A percentile compares a stretch with the other conserved stretches of the same genome.
Conservation (phyloP, 2,797 vertebrate genomes). For the Iguana delicatissima region DNA sequence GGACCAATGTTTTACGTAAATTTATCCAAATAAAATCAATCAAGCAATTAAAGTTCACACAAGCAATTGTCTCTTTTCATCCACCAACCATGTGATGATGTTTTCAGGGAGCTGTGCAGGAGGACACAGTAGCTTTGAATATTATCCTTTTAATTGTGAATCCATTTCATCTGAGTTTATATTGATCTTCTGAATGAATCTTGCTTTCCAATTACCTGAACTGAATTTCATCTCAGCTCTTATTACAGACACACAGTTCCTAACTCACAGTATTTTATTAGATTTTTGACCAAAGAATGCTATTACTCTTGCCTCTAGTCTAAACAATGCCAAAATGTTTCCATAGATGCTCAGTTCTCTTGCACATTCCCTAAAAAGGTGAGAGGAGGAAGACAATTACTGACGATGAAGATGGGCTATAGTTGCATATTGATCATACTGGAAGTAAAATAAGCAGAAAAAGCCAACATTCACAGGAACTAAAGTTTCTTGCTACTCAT, state of each 20-base stretch:
- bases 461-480: background rate
- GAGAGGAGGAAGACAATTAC: no score
- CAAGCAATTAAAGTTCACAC: background rate
- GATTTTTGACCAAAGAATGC: background rate
- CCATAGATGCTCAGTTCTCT: background rate
- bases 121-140: background rate
- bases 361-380: background rate
- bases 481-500: background rate
- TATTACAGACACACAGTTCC: background rate
- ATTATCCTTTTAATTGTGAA: background rate
- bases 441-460: background rate
- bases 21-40: background rate
- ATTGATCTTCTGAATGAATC: background rate
- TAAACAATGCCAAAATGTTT: background rate
- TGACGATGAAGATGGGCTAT: background rate
- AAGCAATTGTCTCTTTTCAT: background rate
- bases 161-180: background rate
- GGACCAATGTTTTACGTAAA: background rate
- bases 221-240: conserved; percentile 7
- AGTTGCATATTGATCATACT: background rate
- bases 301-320: conserved; percentile 3
- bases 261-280: background rate
- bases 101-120: background rate
- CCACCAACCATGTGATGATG: background rate
- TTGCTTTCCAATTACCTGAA: background rate